phyloP scores from a whole-genome alignment of 2,113 vertebrate species.

The Melanotaenia duboulayi region DNA sequence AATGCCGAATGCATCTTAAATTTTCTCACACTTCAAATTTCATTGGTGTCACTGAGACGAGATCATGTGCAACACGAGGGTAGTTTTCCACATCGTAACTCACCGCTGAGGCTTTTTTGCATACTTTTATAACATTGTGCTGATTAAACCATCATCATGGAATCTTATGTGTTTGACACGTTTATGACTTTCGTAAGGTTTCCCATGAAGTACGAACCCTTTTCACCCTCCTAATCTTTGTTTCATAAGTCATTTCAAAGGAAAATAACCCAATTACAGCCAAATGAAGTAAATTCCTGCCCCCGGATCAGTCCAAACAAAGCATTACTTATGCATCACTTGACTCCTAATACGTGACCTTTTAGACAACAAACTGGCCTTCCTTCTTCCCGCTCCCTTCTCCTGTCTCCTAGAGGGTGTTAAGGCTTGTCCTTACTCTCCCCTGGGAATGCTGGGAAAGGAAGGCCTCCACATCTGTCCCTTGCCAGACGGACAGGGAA shows the following conservation, averaged over 20 bases:
- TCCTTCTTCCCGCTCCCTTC: constrained; percentile 18
- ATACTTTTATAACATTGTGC: not conserved
- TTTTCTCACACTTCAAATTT: not conserved
- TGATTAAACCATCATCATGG: not conserved
- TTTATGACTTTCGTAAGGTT: constrained; percentile 11
- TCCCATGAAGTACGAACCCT: constrained; percentile 41
- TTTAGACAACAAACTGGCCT: constrained; percentile 63
- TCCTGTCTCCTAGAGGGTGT: constrained; percentile 65
- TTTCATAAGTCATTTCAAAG: constrained; percentile 53
- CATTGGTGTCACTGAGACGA: not conserved
- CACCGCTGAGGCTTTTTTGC: not conserved
- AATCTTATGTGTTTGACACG: constrained; percentile 9
- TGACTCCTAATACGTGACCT: constrained; percentile 69
- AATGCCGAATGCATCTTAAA: not conserved
- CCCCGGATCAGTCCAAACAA: constrained; percentile 68
- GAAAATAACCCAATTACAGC: constrained; percentile 68
- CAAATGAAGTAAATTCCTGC: constrained; percentile 65
- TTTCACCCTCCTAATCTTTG: constrained; percentile 33
- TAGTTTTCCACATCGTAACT: not conserved
- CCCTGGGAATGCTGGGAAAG: constrained; percentile 84
- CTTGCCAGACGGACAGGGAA: constrained; percentile 57
- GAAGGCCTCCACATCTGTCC: constrained; percentile 82
- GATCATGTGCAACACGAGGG: not conserved
- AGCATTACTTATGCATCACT: constrained; percentile 75
- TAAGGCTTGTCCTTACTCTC: constrained; percentile 75